A percentile compares a stretch with the other conserved stretches of the same genome.
These are phyloP conservation scores for Lasioglossum malachurum DNA, from an alignment of 2,888 invertebrate genomes.

Conservation along the genomic window DNA sequence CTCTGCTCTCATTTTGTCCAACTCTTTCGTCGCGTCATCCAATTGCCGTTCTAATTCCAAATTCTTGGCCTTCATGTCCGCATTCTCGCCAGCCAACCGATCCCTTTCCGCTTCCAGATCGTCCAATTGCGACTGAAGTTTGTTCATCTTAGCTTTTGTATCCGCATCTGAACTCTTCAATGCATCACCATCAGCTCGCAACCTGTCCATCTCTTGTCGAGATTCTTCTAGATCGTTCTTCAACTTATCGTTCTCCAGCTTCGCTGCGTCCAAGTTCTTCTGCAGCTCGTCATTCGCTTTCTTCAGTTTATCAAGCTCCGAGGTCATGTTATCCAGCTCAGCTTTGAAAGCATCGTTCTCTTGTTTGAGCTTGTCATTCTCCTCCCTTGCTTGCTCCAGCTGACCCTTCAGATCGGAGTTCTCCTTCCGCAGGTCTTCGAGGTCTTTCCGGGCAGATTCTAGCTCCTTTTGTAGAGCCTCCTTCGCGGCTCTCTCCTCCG, in stretches of 20 bases:
- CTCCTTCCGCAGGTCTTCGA: slow-evolving; percentile 54
- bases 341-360: slow-evolving; percentile 42
- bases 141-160: slow-evolving; percentile 14
- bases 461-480: slow-evolving; percentile 45
- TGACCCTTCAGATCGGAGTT: slow-evolving; percentile 42
- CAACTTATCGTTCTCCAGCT: background rate
- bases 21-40: slow-evolving; percentile 26
- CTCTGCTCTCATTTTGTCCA: slow-evolving; percentile 38
- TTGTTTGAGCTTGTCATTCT: slow-evolving; percentile 53
- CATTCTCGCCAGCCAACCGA: slow-evolving; percentile 37
- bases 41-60: slow-evolving; percentile 57
- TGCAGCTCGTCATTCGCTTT: slow-evolving; percentile 55
- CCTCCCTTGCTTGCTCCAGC: slow-evolving; percentile 32
- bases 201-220: background rate
- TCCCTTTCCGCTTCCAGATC: slow-evolving; percentile 18
- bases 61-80: slow-evolving; percentile 26
- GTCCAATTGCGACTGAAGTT: slow-evolving; percentile 16
- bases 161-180: slow-evolving; percentile 35
- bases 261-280: background rate
- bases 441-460: slow-evolving; percentile 37
- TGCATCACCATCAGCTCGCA: background rate
- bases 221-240: slow-evolving; percentile 39
- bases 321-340: slow-evolving; percentile 24
- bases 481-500: slow-evolving; percentile 38
- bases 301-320: slow-evolving; percentile 25